Base-by-base conservation (phyloP, 2,888 invertebrate genomes). In the Tenthredo livida region DNA sequence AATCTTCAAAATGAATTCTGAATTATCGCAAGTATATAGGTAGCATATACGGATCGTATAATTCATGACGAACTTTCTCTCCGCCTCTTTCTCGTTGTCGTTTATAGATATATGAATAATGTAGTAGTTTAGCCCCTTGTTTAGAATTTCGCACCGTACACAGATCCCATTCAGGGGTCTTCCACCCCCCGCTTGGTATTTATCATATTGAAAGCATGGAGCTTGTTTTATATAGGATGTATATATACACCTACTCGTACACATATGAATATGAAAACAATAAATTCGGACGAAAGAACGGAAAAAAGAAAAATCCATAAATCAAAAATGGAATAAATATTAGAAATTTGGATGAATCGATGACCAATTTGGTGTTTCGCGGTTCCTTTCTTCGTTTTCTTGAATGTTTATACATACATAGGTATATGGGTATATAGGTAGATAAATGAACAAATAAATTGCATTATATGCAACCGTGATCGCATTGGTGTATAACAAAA, bases 41-140 rank as follows among this genome's bases (percentile, higher is more conserved):
- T n/a, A n/a, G n/a, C n/a, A n/a, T n/a, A n/a, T n/a, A n/a, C 43
- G 43, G 21, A 25, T 61, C 21, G 21, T 21, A 50, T 50, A 37
- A 43, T 75, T 75, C 2, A 15, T 25, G 3, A 21, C 25, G 17
- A 17, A 33, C 29, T 25, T 29, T n/a, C 29, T 15, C 29, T 10
- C 47, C 47, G 21, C 25, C 75, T 72, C 3, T 21, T n/a, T 54
- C 67, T 67, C 29, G 12, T 67, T 33, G 29, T 67, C 43, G 73
- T 73, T n/a, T 47, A 83, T 83, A 70, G 70, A 83, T 83, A 67
- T 47, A 83, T 83, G 83, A 83, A 83, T 83, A 67, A 83, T 83
- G 47, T 43, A 83, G n/a, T 33, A 67, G 65, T 83, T 83, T 83
- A 67, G 25, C 72, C 83, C 83, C 80, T 67, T 67, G 83, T 83